phyloP scores from a whole-genome alignment of 2,113 vertebrate species.

The Mormyrus iriodes region DNA sequence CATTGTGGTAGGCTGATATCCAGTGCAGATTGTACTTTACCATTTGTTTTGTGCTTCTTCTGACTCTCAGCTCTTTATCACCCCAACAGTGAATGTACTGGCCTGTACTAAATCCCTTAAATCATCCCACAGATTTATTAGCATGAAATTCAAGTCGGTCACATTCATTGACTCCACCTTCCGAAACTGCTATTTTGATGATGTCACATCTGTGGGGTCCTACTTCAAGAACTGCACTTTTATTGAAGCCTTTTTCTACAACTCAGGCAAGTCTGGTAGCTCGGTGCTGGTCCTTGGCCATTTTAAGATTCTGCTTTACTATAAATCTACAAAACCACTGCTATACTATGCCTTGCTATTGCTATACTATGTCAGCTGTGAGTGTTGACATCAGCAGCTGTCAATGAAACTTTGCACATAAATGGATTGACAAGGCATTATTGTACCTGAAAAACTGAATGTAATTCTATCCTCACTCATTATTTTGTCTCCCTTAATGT shows the following conservation, averaged over 20 bases:
- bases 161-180: slow-evolving; percentile 89
- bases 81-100: background rate
- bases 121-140: slow-evolving; percentile 68
- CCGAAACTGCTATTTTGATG: slow-evolving; percentile 83
- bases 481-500: background rate
- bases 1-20: background rate
- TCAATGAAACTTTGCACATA: background rate
- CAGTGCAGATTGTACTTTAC: background rate
- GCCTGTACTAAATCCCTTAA: background rate
- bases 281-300: background rate
- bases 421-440: background rate
- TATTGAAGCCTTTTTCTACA: slow-evolving; percentile 72
- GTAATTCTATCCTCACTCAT: background rate
- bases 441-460: background rate
- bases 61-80: background rate
- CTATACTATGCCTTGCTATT: background rate
- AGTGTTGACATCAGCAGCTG: background rate
- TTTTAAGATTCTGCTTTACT: background rate
- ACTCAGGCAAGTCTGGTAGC: slow-evolving; percentile 71
- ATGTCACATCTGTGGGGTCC: slow-evolving; percentile 85
- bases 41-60: background rate
- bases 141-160: slow-evolving; percentile 89
- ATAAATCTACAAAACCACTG: background rate
- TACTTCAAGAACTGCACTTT: slow-evolving; percentile 91
- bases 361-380: background rate